phyloP scores from a whole-genome alignment of 2,888 invertebrate genomes.

The Synanthedon tipuliformis region DNA sequence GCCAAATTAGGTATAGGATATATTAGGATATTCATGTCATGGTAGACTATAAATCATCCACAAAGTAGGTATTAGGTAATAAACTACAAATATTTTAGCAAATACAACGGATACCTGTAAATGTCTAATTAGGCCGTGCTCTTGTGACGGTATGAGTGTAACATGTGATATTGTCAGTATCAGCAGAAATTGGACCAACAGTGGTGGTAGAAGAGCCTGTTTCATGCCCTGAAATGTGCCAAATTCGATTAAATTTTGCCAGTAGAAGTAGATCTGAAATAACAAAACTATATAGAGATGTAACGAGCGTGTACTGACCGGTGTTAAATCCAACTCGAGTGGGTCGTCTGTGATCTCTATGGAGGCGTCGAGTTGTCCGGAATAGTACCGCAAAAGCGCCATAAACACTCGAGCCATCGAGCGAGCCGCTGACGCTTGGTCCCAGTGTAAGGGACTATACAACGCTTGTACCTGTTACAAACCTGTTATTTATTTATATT shows the following conservation, averaged over 20 bases:
- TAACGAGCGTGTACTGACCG: constrained; percentile 17
- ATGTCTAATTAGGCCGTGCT: constrained; percentile 45
- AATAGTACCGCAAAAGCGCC: constrained; percentile 44
- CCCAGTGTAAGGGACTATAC: constrained; percentile 47
- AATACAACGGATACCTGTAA: constrained; percentile 27
- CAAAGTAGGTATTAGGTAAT: too few relatives aligned
- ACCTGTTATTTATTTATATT: too few relatives aligned
- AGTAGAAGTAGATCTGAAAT: too few relatives aligned
- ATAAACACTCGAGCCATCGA: constrained; percentile 40
- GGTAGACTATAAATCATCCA: too few relatives aligned
- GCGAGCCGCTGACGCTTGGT: constrained; percentile 36
- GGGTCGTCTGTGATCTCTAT: constrained; percentile 46
- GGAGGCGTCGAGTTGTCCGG: constrained; percentile 27
- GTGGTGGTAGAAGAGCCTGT: constrained; percentile 24
- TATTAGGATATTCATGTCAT: too few relatives aligned
- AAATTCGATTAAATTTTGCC: too few relatives aligned
- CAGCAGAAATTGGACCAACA: constrained; percentile 43
- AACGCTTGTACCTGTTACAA: constrained; percentile 29
- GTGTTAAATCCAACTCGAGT: constrained; percentile 35
- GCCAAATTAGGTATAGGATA: too few relatives aligned
- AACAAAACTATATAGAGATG: too few relatives aligned
- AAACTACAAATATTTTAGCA: too few relatives aligned
- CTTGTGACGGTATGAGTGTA: constrained; percentile 44
- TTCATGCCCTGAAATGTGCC: constrained; percentile 30
- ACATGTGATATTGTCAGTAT: constrained; percentile 46